A percentile compares a stretch with the other conserved stretches of the same genome.
Conservation (phyloP, 64 coral and sea anemone species). For the Pocillopora damicornis region DNA sequence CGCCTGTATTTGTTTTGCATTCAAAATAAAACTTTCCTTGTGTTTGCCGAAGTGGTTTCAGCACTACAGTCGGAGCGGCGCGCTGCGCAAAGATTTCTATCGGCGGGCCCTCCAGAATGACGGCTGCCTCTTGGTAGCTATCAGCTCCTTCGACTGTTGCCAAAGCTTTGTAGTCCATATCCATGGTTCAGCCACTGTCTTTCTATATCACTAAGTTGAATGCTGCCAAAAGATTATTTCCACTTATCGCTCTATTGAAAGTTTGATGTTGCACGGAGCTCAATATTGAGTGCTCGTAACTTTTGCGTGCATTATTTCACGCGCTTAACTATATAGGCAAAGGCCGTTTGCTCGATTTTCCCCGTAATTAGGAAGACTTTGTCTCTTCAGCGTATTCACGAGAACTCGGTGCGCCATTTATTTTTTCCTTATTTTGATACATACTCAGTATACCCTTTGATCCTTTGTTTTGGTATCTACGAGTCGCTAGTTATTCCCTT, state of each 20-base stretch:
- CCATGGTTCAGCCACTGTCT: not conserved
- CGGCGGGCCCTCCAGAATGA: constrained; percentile 61
- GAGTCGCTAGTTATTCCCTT: not conserved
- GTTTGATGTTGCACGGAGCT: no score
- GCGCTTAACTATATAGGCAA: no score
- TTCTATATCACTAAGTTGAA: not conserved
- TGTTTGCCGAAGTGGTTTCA: constrained; percentile 64
- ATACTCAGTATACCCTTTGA: not conserved
- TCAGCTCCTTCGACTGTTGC: constrained; percentile 48
- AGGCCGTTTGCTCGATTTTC: no score
- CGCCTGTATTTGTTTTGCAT: constrained; percentile 63
- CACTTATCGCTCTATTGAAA: not conserved
- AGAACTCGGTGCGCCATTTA: not conserved
- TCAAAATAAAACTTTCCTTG: constrained; percentile 71
- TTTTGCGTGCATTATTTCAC: no score
- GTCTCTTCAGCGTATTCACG: not conserved
- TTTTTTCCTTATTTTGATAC: not conserved
- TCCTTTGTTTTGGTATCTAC: not conserved
- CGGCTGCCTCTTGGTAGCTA: constrained; percentile 49
- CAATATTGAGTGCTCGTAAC: no score
- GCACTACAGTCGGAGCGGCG: constrained; percentile 60
- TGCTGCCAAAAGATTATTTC: not conserved
- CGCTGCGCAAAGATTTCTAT: constrained; percentile 74
- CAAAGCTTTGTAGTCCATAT: constrained; percentile 48
- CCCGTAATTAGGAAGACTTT: no score